Evolutionary conservation across 2,113 vertebrate genomes (phyloP), one percentile per base, ranked within the genome.

Genomic region (Stictonetta naevosa): DNA sequence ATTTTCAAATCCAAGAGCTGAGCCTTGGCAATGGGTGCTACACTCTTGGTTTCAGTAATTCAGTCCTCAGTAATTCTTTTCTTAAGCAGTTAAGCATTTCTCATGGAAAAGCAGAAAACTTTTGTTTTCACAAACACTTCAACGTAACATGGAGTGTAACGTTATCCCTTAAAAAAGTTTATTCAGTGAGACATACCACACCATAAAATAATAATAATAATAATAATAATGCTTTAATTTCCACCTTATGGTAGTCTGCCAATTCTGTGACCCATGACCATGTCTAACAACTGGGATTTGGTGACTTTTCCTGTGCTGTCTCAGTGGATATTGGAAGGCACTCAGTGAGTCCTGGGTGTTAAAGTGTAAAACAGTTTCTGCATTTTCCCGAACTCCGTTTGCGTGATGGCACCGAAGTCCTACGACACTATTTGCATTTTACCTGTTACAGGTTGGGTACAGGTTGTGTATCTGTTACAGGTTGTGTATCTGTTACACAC

Each of bases 291-390:
- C 88, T 96, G 90, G 86, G 63, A 46, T 62, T 82, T 22, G 19
- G 42, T 92, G 44, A 52, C 86, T 66, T 83, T 88, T 67, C 80
- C 83, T 60, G 64, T 55, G 77, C 82, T 82, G 52, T 86, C 73
- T 93, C 73, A 26, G 42, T 86, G 95, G 48, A 81, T 95, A 81
- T 36, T 89, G 81, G 85, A 79, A 96, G 73, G 74, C 74, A 23
- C 58, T 87, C 76, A 21, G 29, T 0, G 31, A 88, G 59, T 53
- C 80, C 88, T 88, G 96, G 92, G 87, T 93, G 94, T 93, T 95
- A 91, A 26, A 29, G n/a, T 69, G 64, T 88, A 42, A 86, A 58
- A 84, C 58, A 89, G 46, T 48, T 75, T 56, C 83, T 71, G 28
- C 21, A 6, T 88, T 94, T 84, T 64, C 86, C 91, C 90, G 46